Conservation (phyloP, 2,888 invertebrate genomes). For the Lepidochrysops patricia region DNA sequence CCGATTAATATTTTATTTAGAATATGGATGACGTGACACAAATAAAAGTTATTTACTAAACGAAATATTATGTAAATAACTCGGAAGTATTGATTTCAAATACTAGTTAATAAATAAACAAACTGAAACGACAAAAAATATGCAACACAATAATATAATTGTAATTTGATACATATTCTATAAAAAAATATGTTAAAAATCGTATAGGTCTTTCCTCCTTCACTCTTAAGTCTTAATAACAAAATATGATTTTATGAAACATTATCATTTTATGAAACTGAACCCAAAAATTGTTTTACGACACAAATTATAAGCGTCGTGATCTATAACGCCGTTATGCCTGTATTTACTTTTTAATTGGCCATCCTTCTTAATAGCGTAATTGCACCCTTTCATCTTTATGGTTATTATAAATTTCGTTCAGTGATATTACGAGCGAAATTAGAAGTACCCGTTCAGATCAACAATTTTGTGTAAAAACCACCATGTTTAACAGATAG, state of each 20-base stretch:
- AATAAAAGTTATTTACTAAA: too few relatives aligned
- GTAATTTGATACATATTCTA: too few relatives aligned
- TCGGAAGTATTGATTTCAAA: too few relatives aligned
- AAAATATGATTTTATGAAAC: background rate
- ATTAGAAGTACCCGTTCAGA: background rate
- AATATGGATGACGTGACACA: too few relatives aligned
- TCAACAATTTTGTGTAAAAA: too few relatives aligned
- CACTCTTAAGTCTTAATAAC: background rate
- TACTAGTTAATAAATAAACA: too few relatives aligned
- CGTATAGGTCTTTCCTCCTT: too few relatives aligned
- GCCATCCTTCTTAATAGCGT: constrained; percentile 4
- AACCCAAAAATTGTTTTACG: constrained; percentile 5
- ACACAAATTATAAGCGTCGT: background rate
- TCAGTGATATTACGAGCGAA: background rate
- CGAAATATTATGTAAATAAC: too few relatives aligned
- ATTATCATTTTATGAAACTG: background rate
- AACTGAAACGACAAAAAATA: too few relatives aligned
- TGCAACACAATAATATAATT: background rate
- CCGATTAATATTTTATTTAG: too few relatives aligned
- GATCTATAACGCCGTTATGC: constrained; percentile 2
- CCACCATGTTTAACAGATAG: too few relatives aligned
- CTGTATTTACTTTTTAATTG: constrained; percentile 8
- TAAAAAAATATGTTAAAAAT: too few relatives aligned
- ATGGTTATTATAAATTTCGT: constrained; percentile 3
- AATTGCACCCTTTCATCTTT: background rate